Conservation (phyloP, 35 echinoderm and acorn worm genomes). For the Apostichopus japonicus region DNA sequence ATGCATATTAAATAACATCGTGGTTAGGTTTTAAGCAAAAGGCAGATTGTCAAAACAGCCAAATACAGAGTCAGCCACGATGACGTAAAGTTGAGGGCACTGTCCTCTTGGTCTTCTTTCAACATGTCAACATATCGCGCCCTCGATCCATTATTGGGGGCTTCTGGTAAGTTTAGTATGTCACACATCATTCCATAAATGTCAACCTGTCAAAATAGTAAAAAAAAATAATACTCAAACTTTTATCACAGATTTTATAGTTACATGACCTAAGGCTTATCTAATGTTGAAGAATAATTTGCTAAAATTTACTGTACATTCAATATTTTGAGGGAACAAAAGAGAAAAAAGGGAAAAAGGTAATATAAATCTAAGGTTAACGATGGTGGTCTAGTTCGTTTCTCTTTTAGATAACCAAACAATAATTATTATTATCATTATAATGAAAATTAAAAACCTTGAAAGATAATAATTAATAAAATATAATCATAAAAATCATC, state of each 20-base stretch:
- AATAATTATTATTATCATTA: too few relatives aligned
- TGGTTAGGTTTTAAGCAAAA: background rate
- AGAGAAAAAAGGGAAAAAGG: background rate
- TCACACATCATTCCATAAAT: slow-evolving; percentile 68
- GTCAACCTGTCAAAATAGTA: slow-evolving; percentile 41
- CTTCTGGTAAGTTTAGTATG: slow-evolving; percentile 38
- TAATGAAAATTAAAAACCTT: too few relatives aligned
- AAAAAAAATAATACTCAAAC: background rate
- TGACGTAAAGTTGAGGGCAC: background rate
- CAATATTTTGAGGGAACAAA: background rate
- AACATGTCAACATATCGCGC: slow-evolving; percentile 29
- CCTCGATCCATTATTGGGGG: slow-evolving; percentile 61
- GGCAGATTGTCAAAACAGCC: background rate
- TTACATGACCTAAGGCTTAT: background rate
- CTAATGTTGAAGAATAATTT: background rate
- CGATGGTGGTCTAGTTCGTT: background rate
- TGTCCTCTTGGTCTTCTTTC: background rate
- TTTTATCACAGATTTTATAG: too few relatives aligned
- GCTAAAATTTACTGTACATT: background rate
- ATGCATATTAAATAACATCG: too few relatives aligned
- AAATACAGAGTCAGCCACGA: background rate
- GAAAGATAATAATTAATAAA: too few relatives aligned
- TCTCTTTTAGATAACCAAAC: background rate
- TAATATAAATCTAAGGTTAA: background rate
- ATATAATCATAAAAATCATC: too few relatives aligned